phyloP scores from a whole-genome alignment of 1,140 invertebrate genomes.

The Trinorchestia longiramus region DNA sequence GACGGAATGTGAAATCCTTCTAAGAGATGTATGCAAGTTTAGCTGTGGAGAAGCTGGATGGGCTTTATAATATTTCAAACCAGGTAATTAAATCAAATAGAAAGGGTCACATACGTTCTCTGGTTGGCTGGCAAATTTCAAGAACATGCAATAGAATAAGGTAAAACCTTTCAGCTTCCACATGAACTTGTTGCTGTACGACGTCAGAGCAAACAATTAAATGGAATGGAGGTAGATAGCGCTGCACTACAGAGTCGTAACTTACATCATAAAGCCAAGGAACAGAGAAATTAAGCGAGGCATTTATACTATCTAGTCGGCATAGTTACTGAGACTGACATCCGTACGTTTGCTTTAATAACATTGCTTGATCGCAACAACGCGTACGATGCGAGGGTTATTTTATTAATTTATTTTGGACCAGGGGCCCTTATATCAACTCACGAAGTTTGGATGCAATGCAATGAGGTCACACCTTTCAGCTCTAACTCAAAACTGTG shows the following conservation, averaged over 20 bases:
- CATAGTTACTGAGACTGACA: neutral
- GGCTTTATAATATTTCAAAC: neutral
- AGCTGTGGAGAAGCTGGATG: too few species aligned
- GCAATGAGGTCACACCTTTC: slow-evolving; percentile 6
- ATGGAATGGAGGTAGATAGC: neutral
- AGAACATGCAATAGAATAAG: neutral
- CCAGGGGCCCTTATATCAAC: neutral
- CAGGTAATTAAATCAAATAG: neutral
- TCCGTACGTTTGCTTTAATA: neutral
- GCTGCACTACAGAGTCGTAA: neutral
- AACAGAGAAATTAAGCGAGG: neutral
- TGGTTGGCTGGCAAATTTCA: neutral
- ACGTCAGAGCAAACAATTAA: neutral
- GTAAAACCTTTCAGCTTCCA: neutral
- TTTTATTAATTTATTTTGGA: neutral
- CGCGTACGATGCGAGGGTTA: neutral
- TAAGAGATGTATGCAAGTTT: too few species aligned
- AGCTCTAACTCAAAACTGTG: neutral
- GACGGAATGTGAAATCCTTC: too few species aligned
- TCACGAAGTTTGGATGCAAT: neutral
- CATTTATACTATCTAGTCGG: neutral
- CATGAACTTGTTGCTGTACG: neutral
- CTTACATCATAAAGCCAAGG: neutral
- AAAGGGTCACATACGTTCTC: neutral
- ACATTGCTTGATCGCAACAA: neutral